Conservation (phyloP, 2,888 invertebrate genomes). For the Ramazzottius varieornatus region DNA sequence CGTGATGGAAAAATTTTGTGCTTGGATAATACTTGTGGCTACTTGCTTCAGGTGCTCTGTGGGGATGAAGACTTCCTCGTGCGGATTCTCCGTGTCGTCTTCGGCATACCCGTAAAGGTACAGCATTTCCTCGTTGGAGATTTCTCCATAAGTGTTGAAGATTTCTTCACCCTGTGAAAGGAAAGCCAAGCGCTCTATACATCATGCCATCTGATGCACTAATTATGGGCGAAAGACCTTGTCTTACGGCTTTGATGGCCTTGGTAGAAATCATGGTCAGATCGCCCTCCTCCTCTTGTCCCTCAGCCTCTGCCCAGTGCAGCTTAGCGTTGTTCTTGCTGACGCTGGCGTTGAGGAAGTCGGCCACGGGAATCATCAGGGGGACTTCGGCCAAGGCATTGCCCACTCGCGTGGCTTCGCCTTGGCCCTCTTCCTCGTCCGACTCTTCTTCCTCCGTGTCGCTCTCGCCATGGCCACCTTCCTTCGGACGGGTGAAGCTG, state of each 20-base stretch:
- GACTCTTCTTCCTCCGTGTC: neutral
- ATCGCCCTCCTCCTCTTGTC: too few species aligned
- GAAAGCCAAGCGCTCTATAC: neutral
- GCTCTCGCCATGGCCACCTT: too few species aligned
- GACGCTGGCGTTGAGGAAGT: slow-evolving; percentile 2
- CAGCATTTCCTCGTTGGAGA: neutral
- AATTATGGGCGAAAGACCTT: neutral
- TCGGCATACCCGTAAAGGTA: neutral
- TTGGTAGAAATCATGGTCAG: neutral
- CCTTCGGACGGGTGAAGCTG: neutral
- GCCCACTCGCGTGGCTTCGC: neutral
- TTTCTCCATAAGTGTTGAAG: slow-evolving; percentile 1
- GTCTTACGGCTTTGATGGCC: neutral
- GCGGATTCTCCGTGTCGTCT: neutral
- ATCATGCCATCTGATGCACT: too few species aligned
- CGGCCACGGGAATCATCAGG: neutral
- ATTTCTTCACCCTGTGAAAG: neutral
- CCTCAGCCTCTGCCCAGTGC: neutral
- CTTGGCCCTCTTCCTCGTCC: neutral
- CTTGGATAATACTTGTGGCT: neutral
- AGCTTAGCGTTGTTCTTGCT: neutral
- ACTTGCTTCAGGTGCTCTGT: neutral
- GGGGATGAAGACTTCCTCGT: neutral
- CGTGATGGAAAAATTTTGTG: neutral
- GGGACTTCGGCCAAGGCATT: neutral